Base-by-base conservation (phyloP, 2,797 vertebrate species). In the Crenuchus spilurus region DNA sequence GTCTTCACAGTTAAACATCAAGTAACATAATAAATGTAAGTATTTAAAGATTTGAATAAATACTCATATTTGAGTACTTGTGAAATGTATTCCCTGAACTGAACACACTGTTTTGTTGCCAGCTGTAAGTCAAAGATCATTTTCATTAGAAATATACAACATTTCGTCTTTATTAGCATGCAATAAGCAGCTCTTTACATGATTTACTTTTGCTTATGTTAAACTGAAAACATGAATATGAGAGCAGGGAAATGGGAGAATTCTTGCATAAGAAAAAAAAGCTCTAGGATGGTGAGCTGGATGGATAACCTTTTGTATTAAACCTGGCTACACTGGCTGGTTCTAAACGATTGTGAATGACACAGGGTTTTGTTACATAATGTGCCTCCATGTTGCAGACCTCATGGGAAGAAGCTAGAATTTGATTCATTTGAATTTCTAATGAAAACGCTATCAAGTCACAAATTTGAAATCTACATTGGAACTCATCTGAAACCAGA, bases 361-460 rank as follows among this genome's bases (percentile, higher is more conserved):
- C 22, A 63, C 13, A 44, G 13, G 10, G 61, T 31, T 46, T 48
- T 9, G 41, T 48, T 46, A 46, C 16, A 48, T 48, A 48, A 31
- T 31, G 24, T 1, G 4, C 7, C 14, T 44, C 14, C 13, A 16
- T 44, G 39, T 44, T 6, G 2, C 2, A 26, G 24, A 31, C 24
- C 26, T 31, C 41, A 31, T 22, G 42, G 41, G 24, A 60, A 11
- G 35, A 62, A 24, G 8, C 57, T 39, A 39, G 13, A 44, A 44
- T 42, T 63, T 44, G 22, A 44, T 44, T 63, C 33, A 11, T 24
- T 28, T 2, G 39, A 44, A 42, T 41, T 26, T 26, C 14, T n/a
- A 41, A 63, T 44, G 60, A 44, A 22, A 44, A 28, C 42, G 60
- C 42, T 63, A 63, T n/a, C 18, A 24, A 22, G 57, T 37, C 57